A percentile compares a stretch with the other conserved stretches of the same genome.
Conservation (phyloP, 2,797 vertebrate genomes). For the Peromyscus aztecus region DNA sequence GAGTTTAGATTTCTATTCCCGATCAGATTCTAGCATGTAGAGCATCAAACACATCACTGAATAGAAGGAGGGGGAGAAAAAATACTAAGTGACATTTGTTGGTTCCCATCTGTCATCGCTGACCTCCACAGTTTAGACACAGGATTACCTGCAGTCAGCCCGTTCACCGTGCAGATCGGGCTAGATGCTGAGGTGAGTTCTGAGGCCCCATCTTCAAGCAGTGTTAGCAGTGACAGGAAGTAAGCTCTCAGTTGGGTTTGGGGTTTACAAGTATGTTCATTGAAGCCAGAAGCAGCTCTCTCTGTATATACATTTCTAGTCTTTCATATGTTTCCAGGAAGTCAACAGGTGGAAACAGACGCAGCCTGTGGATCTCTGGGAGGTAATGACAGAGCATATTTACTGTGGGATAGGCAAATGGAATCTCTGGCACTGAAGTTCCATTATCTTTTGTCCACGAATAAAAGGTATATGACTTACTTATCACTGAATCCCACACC, state of each 20-base stretch:
- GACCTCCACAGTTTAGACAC: neutral
- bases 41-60: neutral
- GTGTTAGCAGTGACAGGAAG: slow-evolving; percentile 17
- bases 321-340: slow-evolving; percentile 58
- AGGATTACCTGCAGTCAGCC: neutral
- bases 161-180: neutral
- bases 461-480: slow-evolving; percentile 70
- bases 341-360: slow-evolving; percentile 70
- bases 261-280: neutral
- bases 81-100: neutral
- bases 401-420: slow-evolving; percentile 64
- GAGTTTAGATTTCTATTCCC: neutral
- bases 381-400: slow-evolving; percentile 55
- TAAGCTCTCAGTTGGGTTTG: neutral
- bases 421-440: slow-evolving; percentile 63
- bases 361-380: slow-evolving; percentile 65
- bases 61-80: neutral
- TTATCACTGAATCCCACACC: slow-evolving; percentile 72
- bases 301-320: neutral
- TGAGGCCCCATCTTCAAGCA: slow-evolving; percentile 2
- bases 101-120: neutral
- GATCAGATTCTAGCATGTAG: neutral
- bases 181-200: neutral
- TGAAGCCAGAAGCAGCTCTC: neutral
- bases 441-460: slow-evolving; percentile 53